A percentile compares a stretch with the other conserved stretches of the same genome.
phyloP scores from a whole-genome alignment of 2,888 invertebrate genomes.

The Tetrapedia diversipes region DNA sequence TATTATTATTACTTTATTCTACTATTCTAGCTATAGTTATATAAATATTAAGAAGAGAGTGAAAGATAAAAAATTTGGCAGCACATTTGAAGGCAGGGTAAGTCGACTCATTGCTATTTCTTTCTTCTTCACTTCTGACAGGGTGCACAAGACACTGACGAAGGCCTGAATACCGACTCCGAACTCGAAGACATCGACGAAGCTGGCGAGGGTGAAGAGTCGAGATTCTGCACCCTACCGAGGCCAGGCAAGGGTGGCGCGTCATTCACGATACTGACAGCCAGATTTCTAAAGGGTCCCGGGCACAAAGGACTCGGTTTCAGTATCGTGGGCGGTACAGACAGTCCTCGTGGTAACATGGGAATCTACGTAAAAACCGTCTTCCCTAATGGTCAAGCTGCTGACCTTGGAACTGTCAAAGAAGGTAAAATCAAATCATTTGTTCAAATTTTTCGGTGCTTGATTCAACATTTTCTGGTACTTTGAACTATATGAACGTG shows the following conservation, averaged over 20 bases:
- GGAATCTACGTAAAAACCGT: conserved; percentile 95
- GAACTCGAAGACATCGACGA: conserved; percentile 83
- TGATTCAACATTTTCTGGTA: too few relatives aligned
- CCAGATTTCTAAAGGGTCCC: conserved; percentile 90
- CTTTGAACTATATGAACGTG: too few relatives aligned
- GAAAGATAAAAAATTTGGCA: too few relatives aligned
- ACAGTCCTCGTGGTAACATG: conserved; percentile 93
- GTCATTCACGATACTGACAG: conserved; percentile 84
- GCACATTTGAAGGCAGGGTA: too few relatives aligned
- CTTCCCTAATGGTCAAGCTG: conserved; percentile 93
- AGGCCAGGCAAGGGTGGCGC: conserved; percentile 83
- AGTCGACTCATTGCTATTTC: too few relatives aligned
- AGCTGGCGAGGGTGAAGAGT: conserved; percentile 84
- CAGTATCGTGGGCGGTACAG: conserved; percentile 94
- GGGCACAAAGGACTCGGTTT: conserved; percentile 94
- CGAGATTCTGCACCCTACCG: conserved; percentile 86
- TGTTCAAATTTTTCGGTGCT: too few relatives aligned
- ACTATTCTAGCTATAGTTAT: too few relatives aligned
- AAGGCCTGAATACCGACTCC: conserved; percentile 79
- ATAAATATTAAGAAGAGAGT: too few relatives aligned
- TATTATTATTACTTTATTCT: too few relatives aligned
- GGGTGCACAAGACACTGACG: conserved; percentile 79
- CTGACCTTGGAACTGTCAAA: conserved; percentile 90
- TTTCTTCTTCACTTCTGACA: background rate
- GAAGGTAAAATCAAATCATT: too few relatives aligned